Percentiles rank a stretch among this genome's conserved stretches.
Conservation (phyloP, 2,113 vertebrate species). For the Cyprinus carpio region DNA sequence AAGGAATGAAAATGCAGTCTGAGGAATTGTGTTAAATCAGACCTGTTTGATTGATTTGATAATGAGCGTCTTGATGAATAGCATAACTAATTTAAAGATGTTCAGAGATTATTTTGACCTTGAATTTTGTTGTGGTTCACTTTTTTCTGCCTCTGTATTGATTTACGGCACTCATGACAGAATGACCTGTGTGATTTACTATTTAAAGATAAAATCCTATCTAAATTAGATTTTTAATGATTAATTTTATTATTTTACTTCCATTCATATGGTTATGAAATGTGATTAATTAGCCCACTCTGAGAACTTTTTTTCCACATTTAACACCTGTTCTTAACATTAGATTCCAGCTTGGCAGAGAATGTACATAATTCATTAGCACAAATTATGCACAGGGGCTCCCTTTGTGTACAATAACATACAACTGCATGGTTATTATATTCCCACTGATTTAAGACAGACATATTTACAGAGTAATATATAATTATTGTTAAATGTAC, state of each 20-base stretch:
- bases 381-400: conserved; percentile 16
- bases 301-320: conserved; percentile 1
- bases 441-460: conserved; percentile 27
- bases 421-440: conserved; percentile 27
- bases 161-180: not conserved
- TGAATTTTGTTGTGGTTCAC: not conserved
- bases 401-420: conserved; percentile 5
- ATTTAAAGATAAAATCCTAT: conserved; percentile 12
- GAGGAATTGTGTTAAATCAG: not conserved
- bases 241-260: not conserved
- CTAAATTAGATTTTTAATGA: not conserved
- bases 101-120: not conserved
- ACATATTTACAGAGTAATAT: not conserved
- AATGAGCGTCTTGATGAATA: not conserved
- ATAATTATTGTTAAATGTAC: not conserved
- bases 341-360: conserved; percentile 22
- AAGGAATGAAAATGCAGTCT: no score
- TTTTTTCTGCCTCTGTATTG: not conserved
- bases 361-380: conserved; percentile 51
- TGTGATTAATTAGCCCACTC: not conserved
- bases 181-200: not conserved
- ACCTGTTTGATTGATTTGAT: conserved; percentile 20
- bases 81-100: not conserved
- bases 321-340: conserved; percentile 31
- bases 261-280: not conserved